These are phyloP conservation scores for Cephonodes hylas DNA, from an alignment of 2,888 invertebrate species.

Conservation along the genomic window DNA sequence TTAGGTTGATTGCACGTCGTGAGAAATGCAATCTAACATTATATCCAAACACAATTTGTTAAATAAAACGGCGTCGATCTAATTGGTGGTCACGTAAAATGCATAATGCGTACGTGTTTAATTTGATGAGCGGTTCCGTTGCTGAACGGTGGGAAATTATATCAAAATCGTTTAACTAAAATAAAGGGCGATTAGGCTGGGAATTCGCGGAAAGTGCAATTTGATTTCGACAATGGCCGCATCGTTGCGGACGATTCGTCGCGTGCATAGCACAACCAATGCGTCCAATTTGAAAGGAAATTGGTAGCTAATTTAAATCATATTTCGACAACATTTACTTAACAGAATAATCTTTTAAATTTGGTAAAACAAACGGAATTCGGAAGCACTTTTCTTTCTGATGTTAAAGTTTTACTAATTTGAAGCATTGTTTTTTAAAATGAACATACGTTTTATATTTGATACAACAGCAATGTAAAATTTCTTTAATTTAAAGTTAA, in stretches of 20 bases:
- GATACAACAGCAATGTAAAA: too few relatives aligned
- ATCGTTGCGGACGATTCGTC: not conserved
- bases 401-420: too few relatives aligned
- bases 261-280: constrained; percentile 1
- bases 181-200: constrained; percentile 51
- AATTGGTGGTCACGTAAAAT: constrained; percentile 70
- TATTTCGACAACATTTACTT: not conserved
- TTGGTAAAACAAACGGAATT: not conserved
- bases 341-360: not conserved
- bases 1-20: constrained; percentile 51
- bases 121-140: constrained; percentile 67
- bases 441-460: too few relatives aligned
- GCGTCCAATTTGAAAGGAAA: constrained; percentile 30
- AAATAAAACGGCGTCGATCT: constrained; percentile 63
- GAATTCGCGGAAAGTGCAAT: constrained; percentile 57
- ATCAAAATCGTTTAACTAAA: constrained; percentile 69
- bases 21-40: constrained; percentile 49
- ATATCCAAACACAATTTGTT: constrained; percentile 53
- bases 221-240: constrained; percentile 25
- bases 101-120: constrained; percentile 73
- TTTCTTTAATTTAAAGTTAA: too few relatives aligned
- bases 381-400: not conserved
- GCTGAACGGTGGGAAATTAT: constrained; percentile 61
- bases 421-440: too few relatives aligned
- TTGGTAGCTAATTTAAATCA: constrained; percentile 36